Evolutionary conservation across 2,888 invertebrate species (phyloP), one percentile per base, ranked within the genome.

Genomic region (Rhodophaea formosa): DNA sequence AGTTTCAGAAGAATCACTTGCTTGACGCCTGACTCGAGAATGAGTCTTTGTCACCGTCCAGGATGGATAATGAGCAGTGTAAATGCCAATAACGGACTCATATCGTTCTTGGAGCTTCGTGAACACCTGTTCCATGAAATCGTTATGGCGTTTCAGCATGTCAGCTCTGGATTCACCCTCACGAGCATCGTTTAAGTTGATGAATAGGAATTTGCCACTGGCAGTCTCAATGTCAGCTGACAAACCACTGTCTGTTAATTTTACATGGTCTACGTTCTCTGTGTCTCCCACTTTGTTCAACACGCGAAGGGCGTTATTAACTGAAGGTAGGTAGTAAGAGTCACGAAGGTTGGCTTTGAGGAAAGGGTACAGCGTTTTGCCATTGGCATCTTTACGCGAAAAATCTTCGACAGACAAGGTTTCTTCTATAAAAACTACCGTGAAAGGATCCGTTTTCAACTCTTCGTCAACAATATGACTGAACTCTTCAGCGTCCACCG

Each of bases 341-440:
- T 80, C 67, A 0, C 66, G 67, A 12, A 87, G 72, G 30, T 86
- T 75, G 0, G 75, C 64, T 8, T 80, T 80, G 14, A 93, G 72
- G 66, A 84, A 89, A 1, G 89, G 81, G 65, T 81, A 91, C 0
- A 80, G 70, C 0, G 80, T 75, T n/a, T 79, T 68, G 3, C 88
- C 88, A 10, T 88, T 83, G 47, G 72, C 72, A 63, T 86, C 88
- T 74, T 91, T 91, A 58, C 80, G 77, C 5, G 91, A 92, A 56
- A 94, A 88, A 80, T 94, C 94, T 73, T 94, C 94, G 1, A 91
- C 84, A 14, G 94, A 94, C 0, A 94, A 70, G 8, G 90, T 91
- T 60, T 92, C 83, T 57, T 92, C 93, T 32, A 88, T 74, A 68
- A 93, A 93, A n/a, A 93, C 80, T 12, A 92, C 84, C 0, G 92